These are phyloP conservation scores for Cyanocitta stelleri DNA, from an alignment of 2,113 vertebrate genomes.

Conservation along the genomic window DNA sequence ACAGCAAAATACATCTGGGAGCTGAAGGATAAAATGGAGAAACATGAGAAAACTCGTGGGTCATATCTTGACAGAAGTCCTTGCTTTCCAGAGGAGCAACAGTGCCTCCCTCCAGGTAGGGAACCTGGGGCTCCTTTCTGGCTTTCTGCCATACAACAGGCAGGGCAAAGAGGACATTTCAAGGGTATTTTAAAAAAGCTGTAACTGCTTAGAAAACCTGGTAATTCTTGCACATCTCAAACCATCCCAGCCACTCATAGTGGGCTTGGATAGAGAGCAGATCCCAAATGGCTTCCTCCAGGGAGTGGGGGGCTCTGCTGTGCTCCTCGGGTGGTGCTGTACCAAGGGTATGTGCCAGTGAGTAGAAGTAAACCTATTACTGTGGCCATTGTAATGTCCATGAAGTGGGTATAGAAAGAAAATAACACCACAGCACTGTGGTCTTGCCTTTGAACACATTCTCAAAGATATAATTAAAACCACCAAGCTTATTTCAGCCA, in stretches of 20 bases:
- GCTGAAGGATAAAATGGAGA: not conserved
- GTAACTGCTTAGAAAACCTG: not conserved
- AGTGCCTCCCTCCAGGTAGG: too few relatives aligned
- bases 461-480: constrained; percentile 76
- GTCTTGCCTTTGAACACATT: constrained; percentile 50
- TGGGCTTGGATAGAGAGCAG: not conserved
- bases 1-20: not conserved
- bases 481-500: constrained; percentile 70
- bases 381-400: constrained; percentile 60
- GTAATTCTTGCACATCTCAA: not conserved
- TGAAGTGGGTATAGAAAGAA: constrained; percentile 68
- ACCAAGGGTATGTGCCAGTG: constrained; percentile 2
- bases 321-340: not conserved
- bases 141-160: not conserved
- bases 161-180: not conserved
- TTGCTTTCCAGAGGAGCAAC: not conserved
- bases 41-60: not conserved
- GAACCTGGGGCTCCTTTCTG: not conserved
- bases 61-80: not conserved
- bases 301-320: not conserved
- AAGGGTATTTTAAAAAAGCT: not conserved
- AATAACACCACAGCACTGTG: constrained; percentile 56
- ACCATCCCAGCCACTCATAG: not conserved
- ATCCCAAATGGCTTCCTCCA: not conserved
- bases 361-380: constrained; percentile 56